Base-by-base conservation (phyloP, 2,797 vertebrate genomes). In the Amphiprion clarkii region DNA sequence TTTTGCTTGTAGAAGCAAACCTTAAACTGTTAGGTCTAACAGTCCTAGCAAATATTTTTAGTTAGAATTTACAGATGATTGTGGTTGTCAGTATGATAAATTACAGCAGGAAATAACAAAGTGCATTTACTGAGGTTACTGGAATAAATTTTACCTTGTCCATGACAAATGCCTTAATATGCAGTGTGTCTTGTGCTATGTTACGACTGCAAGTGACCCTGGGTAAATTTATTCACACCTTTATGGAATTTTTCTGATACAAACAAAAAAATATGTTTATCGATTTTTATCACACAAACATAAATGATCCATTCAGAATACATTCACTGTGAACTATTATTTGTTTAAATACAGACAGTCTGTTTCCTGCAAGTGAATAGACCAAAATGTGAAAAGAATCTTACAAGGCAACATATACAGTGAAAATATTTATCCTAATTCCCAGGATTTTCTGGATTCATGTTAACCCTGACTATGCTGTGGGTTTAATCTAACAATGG, bases 1-100 rank as follows among this genome's bases (percentile, higher is more conserved):
- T 85, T 58, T 25, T 55, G 21, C 46, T 46, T 59, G 25, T 17
- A 23, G 5, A 5, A 40, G 0, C 21, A 59, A 49, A 59, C 36
- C 10, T n/a, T 42, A 31, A 31, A 29, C n/a, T 36, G 16, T 46
- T 44, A 0, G 42, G 39, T 27, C 36, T 16, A 59, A 52, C 16
- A n/a, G 16, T 21, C 11, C 2, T 27, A n/a, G 25, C 33, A 60
- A 29, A 67, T 44, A 0, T 13, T 54, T 51, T 59, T 17, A 9
- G 51, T 53, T 27, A 10, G 5, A 14, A 23, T 53, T 53, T 13
- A 27, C 23, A 40, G 31, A 51, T 19, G 11, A 3, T 40, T 51
- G 61, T 48, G 31, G 3, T 13, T 42, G 25, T 63, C 10, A 16
- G 60, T 10, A 52, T 25, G 11, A 59, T 31, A 11, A 29, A 59